Base-by-base conservation (phyloP, 2,888 invertebrate species). In the Tipula unca region DNA sequence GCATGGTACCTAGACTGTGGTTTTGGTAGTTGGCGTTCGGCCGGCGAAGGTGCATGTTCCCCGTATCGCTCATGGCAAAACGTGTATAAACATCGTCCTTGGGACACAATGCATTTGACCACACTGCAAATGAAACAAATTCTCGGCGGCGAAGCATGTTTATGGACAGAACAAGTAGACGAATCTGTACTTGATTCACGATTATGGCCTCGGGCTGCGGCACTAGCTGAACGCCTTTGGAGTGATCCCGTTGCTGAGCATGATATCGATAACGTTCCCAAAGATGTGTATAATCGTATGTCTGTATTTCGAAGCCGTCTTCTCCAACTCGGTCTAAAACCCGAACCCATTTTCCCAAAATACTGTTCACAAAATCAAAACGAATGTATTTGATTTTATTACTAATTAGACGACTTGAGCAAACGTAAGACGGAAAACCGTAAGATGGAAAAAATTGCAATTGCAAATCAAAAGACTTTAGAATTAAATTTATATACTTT, bases 1-100 rank as follows among this genome's bases (percentile, higher is more conserved):
- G 96, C 96, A 3, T 96, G 96, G 96, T 97, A 96, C 90, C 92
- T 97, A 87, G 96, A 97, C 90, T 97, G 96, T 89, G 97, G 97
- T 0, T 96, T 95, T 89, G 96, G 96, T 0, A 94, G 94, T 87
- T 97, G 97, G 97, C 92, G 96, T 29, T 95, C 96, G 89, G 94
- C 94, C 35, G 91, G 96, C 1, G 96, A 96, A 88, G 96, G 96
- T 0, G 96, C 96, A 88, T 97, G 97, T 89, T 95, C 96, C 25
- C 96, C 96, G 8, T 97, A 97, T 90, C 93, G 95, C 86, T 95
- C 95, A 85, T 97, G 97, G 97, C 96, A 97, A 90, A 95, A 95
- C 87, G 93, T 96, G 85, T 97, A 97, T 91, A 95, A 94, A 90
- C 96, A 97, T 90, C 92, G 95, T 87, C 96, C 96, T 0, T 95